Percentiles rank a stretch among this genome's conserved stretches.
Evolutionary conservation across 2,888 invertebrate species (phyloP).

Genomic region (Galerucella calmariensis): DNA sequence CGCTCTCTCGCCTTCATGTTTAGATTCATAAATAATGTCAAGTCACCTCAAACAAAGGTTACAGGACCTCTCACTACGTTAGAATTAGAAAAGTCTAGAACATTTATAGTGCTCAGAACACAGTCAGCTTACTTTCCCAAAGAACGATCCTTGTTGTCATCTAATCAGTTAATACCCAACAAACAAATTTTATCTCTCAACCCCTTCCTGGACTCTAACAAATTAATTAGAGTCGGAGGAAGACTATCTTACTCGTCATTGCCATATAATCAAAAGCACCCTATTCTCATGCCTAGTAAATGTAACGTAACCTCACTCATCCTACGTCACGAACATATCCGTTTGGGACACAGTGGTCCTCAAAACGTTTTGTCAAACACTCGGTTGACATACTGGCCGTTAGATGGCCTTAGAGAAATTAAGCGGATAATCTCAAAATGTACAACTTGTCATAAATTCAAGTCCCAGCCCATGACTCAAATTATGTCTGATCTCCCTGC

Average conservation of each 20-base stretch:
- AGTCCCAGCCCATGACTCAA: slow-evolving; percentile 13
- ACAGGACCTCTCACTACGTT: too few relatives aligned
- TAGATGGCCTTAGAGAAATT: slow-evolving; percentile 33
- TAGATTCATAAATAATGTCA: too few relatives aligned
- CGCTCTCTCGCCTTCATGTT: too few relatives aligned
- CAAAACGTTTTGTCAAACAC: slow-evolving; percentile 36
- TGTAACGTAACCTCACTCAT: slow-evolving; percentile 3
- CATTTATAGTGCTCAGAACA: too few relatives aligned
- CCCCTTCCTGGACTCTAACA: slow-evolving; percentile 10
- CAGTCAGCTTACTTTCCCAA: too few relatives aligned
- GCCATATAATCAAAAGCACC: slow-evolving; percentile 30
- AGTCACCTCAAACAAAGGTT: too few relatives aligned
- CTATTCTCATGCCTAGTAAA: slow-evolving; percentile 33
- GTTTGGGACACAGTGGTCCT: slow-evolving; percentile 1
- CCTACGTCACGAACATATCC: slow-evolving; percentile 31
- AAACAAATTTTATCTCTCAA: neutral
- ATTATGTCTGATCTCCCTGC: slow-evolving; percentile 19
- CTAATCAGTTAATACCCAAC: too few relatives aligned
- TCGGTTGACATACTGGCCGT: slow-evolving; percentile 37
- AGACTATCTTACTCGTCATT: neutral
- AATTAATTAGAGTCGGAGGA: neutral
- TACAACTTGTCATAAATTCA: slow-evolving; percentile 13
- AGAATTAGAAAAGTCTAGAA: too few relatives aligned
- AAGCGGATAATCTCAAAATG: slow-evolving; percentile 8
- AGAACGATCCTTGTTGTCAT: too few relatives aligned